phyloP scores from a whole-genome alignment of 2,888 invertebrate species.

The Ophion obscuratus region DNA sequence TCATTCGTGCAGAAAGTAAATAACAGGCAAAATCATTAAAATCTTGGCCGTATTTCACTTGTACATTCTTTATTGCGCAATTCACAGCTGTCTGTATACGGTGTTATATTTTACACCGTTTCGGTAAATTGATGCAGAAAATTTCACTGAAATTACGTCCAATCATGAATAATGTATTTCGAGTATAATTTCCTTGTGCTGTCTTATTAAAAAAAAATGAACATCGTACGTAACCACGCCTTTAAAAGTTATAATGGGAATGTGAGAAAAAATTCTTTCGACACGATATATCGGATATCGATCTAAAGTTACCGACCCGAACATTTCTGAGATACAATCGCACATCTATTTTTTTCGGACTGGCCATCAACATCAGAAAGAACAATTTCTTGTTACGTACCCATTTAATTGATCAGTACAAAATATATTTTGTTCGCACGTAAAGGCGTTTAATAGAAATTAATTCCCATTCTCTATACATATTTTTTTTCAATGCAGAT shows the following conservation, averaged over 20 bases:
- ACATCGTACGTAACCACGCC: background rate
- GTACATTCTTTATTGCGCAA: conserved; percentile 1
- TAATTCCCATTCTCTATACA: no score
- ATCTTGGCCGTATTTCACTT: background rate
- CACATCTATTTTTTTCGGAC: background rate
- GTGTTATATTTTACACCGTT: background rate
- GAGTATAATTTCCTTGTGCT: background rate
- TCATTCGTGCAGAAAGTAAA: background rate
- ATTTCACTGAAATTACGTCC: background rate
- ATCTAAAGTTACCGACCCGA: no score
- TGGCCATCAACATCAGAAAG: no score
- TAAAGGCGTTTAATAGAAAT: no score
- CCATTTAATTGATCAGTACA: background rate
- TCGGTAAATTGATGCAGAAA: background rate
- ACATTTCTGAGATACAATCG: no score
- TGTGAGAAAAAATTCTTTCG: background rate
- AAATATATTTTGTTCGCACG: no score
- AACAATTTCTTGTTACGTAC: background rate
- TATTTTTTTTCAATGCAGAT: no score
- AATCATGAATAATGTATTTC: background rate
- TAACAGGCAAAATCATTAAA: conserved; percentile 2
- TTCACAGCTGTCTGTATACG: background rate
- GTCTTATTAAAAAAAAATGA: background rate
- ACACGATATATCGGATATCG: background rate
- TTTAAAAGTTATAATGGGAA: background rate